phyloP scores from a whole-genome alignment of 1,140 invertebrate genomes.

The Drosophila bocki region DNA sequence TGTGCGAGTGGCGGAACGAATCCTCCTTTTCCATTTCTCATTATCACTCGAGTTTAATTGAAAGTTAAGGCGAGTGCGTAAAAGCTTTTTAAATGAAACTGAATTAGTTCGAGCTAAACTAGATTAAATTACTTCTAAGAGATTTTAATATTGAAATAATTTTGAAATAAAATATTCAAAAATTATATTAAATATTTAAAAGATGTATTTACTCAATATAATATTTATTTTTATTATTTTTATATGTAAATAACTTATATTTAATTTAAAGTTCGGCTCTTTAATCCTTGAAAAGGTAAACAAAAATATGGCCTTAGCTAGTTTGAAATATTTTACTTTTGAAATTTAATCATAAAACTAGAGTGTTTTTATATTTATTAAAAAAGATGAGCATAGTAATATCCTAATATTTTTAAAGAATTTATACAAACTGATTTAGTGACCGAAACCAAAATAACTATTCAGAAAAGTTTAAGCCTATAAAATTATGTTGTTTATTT shows the following conservation, averaged over 20 bases:
- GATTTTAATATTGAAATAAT: neutral
- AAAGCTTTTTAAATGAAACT: slow-evolving; percentile 44
- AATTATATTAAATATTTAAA: neutral
- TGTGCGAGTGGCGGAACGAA: slow-evolving; percentile 40
- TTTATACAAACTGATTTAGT: neutral
- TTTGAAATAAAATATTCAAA: neutral
- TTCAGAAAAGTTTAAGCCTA: neutral
- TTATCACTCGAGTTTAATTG: slow-evolving; percentile 54
- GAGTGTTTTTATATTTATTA: neutral
- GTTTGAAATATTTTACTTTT: neutral
- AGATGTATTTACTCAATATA: too few species aligned
- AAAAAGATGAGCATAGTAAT: neutral
- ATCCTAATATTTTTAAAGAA: neutral
- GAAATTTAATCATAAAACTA: neutral
- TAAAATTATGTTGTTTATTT: too few species aligned
- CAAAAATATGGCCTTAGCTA: neutral
- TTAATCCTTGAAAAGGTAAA: neutral
- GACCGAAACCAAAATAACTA: neutral
- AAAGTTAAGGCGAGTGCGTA: slow-evolving; percentile 40
- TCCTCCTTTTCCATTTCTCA: slow-evolving; percentile 35
- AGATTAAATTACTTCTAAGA: slow-evolving; percentile 14
- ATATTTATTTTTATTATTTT: too few species aligned
- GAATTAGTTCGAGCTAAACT: slow-evolving; percentile 24
- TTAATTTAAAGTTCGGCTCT: neutral
- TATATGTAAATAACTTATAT: too few species aligned